Evolutionary conservation across 2,113 vertebrate genomes (phyloP).

Genomic region (Psammodynastes pulverulentus): DNA sequence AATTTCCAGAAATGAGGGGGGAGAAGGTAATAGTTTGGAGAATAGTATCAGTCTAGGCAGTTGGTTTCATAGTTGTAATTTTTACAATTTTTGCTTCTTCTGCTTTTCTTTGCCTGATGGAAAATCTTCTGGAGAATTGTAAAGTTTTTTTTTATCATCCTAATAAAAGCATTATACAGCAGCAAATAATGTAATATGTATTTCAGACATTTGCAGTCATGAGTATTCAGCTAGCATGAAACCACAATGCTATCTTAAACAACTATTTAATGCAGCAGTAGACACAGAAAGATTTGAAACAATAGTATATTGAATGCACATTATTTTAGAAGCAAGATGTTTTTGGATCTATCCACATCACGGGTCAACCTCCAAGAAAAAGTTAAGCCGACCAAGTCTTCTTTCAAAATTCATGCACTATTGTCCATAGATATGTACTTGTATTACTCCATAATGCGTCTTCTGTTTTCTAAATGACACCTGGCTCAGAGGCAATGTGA

Average conservation of each 20-base stretch:
- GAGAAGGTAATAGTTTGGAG: neutral
- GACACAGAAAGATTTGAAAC: neutral
- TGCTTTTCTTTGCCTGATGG: neutral
- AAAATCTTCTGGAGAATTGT: neutral
- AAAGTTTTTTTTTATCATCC: neutral
- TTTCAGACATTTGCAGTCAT: neutral
- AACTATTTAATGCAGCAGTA: neutral
- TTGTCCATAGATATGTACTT: neutral
- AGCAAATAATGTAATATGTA: neutral
- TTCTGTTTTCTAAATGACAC: neutral
- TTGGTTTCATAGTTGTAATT: neutral
- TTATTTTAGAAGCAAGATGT: neutral
- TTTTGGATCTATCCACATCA: neutral
- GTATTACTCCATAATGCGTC: neutral
- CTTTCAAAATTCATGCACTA: neutral
- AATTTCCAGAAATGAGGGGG: neutral
- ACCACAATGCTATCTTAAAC: neutral
- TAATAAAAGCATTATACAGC: neutral
- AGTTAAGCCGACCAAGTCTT: neutral
- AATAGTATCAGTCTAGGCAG: neutral
- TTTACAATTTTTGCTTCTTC: neutral
- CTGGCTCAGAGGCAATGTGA: neutral
- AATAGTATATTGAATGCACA: neutral
- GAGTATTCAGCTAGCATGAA: neutral
- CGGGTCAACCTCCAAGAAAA: neutral